Base-by-base conservation (phyloP, 2,113 vertebrate genomes). In the Dryoscopus gambensis region DNA sequence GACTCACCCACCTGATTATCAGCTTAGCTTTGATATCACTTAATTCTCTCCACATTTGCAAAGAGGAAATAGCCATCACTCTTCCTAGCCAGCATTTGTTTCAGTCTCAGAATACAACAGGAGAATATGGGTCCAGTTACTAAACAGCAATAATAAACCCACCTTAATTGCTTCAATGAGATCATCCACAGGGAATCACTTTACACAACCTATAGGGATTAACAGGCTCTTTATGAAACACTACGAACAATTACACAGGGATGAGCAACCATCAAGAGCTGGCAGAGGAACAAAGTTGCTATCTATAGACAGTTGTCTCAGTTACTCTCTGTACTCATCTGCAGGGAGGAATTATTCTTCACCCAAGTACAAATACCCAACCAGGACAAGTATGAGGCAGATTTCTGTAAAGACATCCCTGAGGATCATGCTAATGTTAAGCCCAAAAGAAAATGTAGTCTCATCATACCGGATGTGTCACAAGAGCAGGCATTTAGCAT, bases 151-250 rank as follows among this genome's bases (percentile, higher is more conserved):
- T 97, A 97, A 97, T 95, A 97, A 96, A 90, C 84, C 76, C 89
- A 94, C 91, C 84, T 96, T 97, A 97, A 98, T 96, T 97, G 87
- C 84, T 91, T 92, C 87, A 87, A 64, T 95, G 92, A 92, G 92
- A 87, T 96, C 67, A 91, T 96, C 96, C 60, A 57, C 85, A 87
- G 87, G 71, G 82, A 97, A 97, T 88, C 84, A 49, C 53, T 95
- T 96, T 78, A 94, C 62, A 93, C 63, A 96, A 95, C 84, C 71
- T 83, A 91, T 24, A 95, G 88, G 94, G 93, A 97, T 95, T 94
- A 97, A 87, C 65, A 76, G 84, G 82, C 89, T 93, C 47, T 91
- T 85, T 47, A 50, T 56, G 83, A 96, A 97, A 83, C 69, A 60
- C 84, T 89, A 50, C 3, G 39, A 92, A 93, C 70, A 95, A 92